These are phyloP conservation scores for Eristalis tenax DNA, from an alignment of 2,888 invertebrate genomes.

Conservation along the genomic window DNA sequence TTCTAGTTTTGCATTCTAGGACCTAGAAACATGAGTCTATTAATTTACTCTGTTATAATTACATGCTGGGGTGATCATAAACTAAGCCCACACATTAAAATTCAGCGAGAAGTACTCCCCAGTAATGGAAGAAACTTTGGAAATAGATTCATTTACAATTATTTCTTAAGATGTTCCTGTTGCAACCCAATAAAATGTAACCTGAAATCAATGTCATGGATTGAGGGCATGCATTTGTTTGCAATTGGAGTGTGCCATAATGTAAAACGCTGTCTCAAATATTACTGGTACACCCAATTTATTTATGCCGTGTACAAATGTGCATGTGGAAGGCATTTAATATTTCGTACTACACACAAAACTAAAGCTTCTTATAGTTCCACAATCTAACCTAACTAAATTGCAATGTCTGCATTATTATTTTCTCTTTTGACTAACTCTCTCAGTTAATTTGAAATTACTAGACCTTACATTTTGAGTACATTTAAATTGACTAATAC, in stretches of 20 bases:
- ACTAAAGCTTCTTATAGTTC: conserved; percentile 2
- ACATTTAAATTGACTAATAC: conserved; percentile 23
- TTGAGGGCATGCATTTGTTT: not conserved
- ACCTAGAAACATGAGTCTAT: not conserved
- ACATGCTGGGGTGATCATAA: not conserved
- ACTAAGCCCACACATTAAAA: not conserved
- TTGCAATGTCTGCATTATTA: conserved; percentile 19
- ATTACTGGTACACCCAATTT: not conserved
- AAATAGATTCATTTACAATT: not conserved
- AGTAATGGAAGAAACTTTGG: not conserved
- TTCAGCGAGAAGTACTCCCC: not conserved
- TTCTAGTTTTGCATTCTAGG: not conserved
- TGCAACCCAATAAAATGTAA: not conserved
- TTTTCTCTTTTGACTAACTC: conserved; percentile 24
- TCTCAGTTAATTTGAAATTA: conserved; percentile 35
- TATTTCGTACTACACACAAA: not conserved
- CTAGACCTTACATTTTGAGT: conserved; percentile 50
- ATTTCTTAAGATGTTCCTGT: not conserved
- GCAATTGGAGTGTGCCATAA: not conserved
- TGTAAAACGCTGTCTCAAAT: not conserved
- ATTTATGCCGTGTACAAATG: not conserved
- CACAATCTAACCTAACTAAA: conserved; percentile 9
- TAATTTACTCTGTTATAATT: not conserved
- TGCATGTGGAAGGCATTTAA: not conserved
- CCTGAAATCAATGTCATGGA: not conserved